Base-by-base conservation (phyloP, 1,140 invertebrate genomes). In the Hycleus cichorii region DNA sequence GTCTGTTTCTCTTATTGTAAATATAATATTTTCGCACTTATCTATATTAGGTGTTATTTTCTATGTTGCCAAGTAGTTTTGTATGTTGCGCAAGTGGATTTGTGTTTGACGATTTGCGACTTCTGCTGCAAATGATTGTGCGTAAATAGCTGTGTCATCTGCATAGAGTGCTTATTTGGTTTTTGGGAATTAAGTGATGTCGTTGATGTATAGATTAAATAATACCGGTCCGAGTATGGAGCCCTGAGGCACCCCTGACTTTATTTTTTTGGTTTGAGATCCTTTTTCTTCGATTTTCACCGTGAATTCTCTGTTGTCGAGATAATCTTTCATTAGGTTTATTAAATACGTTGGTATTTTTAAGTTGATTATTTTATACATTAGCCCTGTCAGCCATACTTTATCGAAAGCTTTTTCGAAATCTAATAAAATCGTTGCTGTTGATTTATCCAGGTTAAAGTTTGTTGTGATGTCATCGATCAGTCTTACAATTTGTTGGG, bases 351-450 rank as follows among this genome's bases (percentile, higher is more conserved):
- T 25, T 11, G 57, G 55, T 32, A 63, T 55, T 48, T 58, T 4
- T 4, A 32, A 39, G 43, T 40, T 32, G 26, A 61, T 49, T 3
- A 72, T 42, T 63, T 72, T 73, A 43, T 65, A 61, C 2, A 72
- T 39, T 2, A 73, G 48, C n/a, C 64, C 70, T 3, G 61, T 44
- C 11, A 65, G 64, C 67, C 69, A 72, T 7, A 71, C 69, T 52
- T 47, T 62, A 48, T 74, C 70, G 54, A 73, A 74, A 5, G 72
- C 71, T 46, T 70, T 71, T 47, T 69, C 61, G 11, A 71, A 57
- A 42, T 73, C 69, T 7, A 73, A 43, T 24, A 67, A 56, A 4
- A 65, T 27, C 25, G 64, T 47, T 18, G 44, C 56, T 43, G 65
- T 71, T n/a, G 10, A 4, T 24, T 49, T 40, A 1, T 55, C 25